phyloP scores from a whole-genome alignment of 2,888 invertebrate species.

The Tineola bisselliella region DNA sequence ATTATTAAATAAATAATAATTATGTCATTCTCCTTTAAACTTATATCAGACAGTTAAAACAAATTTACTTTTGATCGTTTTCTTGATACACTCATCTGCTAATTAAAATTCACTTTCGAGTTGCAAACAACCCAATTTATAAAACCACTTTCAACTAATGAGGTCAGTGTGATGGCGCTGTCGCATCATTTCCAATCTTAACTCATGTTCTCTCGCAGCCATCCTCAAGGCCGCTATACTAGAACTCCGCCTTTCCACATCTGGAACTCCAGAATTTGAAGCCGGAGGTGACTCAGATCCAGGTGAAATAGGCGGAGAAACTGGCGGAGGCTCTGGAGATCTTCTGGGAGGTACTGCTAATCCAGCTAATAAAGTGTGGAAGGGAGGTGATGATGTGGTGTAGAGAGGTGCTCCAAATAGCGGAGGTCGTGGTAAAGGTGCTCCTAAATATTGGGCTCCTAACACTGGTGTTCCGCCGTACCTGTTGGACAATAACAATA shows the following conservation, averaged over 20 bases:
- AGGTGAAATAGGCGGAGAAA: conserved; percentile 66
- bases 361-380: conserved; percentile 54
- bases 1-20: neutral
- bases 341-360: conserved; percentile 58
- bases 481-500: conserved; percentile 32
- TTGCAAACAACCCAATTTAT: neutral
- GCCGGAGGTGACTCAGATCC: conserved; percentile 63
- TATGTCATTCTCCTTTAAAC: too few species aligned
- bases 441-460: conserved; percentile 63
- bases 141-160: conserved; percentile 72
- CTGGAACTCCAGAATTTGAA: conserved; percentile 60
- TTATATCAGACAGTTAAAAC: too few species aligned
- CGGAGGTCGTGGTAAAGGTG: conserved; percentile 51
- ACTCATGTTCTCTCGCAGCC: conserved; percentile 90
- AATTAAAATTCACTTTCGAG: neutral
- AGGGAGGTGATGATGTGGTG: conserved; percentile 59
- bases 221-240: conserved; percentile 88
- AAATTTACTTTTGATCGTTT: too few species aligned
- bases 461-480: conserved; percentile 48
- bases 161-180: conserved; percentile 80
- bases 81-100: too few species aligned
- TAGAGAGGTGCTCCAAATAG: conserved; percentile 74
- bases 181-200: conserved; percentile 82
- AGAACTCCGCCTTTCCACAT: conserved; percentile 84
- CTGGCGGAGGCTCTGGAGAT: conserved; percentile 52